phyloP scores from a whole-genome alignment of 1,140 invertebrate genomes.

The Holcopasites calliopsidis region DNA sequence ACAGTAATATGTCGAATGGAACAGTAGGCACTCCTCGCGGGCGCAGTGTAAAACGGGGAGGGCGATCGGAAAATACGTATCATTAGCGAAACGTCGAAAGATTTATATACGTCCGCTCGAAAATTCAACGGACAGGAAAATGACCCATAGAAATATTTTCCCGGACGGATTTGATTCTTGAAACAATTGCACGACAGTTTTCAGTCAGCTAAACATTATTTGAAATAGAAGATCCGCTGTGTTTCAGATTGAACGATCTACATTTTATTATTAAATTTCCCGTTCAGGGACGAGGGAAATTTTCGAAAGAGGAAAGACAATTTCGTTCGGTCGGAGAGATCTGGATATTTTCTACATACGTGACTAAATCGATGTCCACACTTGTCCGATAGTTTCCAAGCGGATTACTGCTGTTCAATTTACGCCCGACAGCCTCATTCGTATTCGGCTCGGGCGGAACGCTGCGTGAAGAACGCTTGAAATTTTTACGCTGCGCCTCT shows the following conservation, averaged over 20 bases:
- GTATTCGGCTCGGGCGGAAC: not conserved
- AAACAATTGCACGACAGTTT: not conserved
- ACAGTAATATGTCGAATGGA: no score
- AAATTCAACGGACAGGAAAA: not conserved
- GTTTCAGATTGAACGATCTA: no score
- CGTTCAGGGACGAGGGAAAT: not conserved
- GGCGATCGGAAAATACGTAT: not conserved
- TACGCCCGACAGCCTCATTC: not conserved
- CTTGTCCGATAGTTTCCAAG: constrained; percentile 19
- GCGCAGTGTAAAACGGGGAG: not conserved
- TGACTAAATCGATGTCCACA: constrained; percentile 8
- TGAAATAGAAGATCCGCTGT: not conserved
- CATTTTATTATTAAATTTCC: no score
- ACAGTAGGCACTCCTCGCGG: not conserved
- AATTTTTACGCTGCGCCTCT: not conserved
- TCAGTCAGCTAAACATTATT: no score
- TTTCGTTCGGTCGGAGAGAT: not conserved
- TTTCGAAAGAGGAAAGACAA: not conserved
- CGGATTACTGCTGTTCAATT: constrained; percentile 10
- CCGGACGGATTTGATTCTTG: not conserved
- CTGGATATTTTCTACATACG: constrained; percentile 14
- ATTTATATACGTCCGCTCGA: not conserved
- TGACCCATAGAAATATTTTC: not conserved
- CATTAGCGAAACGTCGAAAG: not conserved
- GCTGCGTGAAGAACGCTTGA: not conserved